Evolutionary conservation across 2,113 vertebrate species (phyloP).

Genomic region (Myiozetetes cayanensis): DNA sequence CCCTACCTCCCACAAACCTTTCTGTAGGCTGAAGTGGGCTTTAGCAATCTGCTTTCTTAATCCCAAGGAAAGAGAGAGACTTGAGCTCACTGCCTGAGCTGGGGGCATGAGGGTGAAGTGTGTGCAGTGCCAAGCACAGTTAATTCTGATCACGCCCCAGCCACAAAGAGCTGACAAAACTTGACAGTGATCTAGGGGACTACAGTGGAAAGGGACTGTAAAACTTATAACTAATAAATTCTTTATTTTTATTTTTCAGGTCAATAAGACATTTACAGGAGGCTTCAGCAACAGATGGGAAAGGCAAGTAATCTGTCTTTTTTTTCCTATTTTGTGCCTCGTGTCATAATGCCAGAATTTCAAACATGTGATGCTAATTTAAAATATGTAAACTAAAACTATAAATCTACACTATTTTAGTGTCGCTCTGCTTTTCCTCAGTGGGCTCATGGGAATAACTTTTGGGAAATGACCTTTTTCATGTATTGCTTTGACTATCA

Average conservation of each 20-base stretch:
- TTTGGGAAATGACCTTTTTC: not conserved
- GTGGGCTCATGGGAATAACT: not conserved
- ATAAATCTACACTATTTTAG: not conserved
- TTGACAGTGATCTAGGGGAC: not conserved
- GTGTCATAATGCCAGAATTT: not conserved
- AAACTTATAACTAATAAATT: not conserved
- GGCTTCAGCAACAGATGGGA: slow-evolving; percentile 87
- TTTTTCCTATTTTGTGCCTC: not conserved
- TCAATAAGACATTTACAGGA: slow-evolving; percentile 89
- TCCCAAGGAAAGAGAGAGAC: slow-evolving; percentile 4
- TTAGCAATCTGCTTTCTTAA: not conserved
- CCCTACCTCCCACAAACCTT: slow-evolving; percentile 10
- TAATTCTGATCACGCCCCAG: not conserved
- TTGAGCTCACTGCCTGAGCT: not conserved
- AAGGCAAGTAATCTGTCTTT: slow-evolving; percentile 73
- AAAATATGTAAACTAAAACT: not conserved
- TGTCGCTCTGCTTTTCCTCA: not conserved
- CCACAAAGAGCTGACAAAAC: not conserved
- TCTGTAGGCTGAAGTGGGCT: slow-evolving; percentile 25
- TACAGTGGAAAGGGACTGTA: not conserved
- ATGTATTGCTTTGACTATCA: not conserved
- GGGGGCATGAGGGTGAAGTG: not conserved
- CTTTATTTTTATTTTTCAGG: slow-evolving; percentile 68
- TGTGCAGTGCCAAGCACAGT: not conserved
- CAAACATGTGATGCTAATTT: not conserved